Conservation (phyloP, 2,113 vertebrate species). For the Albula goreensis region DNA sequence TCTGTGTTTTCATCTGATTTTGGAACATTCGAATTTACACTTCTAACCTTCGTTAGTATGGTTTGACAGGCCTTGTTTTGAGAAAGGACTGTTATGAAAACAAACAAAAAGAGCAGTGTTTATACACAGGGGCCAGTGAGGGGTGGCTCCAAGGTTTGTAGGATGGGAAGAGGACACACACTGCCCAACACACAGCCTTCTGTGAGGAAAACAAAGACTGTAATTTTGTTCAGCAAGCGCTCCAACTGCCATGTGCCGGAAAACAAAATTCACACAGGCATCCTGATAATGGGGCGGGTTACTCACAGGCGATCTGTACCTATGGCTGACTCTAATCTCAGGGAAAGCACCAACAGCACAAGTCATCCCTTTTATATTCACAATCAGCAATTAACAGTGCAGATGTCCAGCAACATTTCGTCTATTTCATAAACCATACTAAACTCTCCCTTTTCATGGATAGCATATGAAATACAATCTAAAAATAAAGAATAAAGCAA, state of each 20-base stretch:
- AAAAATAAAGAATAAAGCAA: neutral
- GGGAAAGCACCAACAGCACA: neutral
- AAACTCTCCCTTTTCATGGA: too few relatives aligned
- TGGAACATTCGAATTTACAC: neutral
- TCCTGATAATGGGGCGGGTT: neutral
- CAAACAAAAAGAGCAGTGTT: neutral
- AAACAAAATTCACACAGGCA: neutral
- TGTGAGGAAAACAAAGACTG: neutral
- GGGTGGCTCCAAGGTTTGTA: neutral
- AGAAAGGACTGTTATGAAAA: neutral
- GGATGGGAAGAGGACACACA: neutral
- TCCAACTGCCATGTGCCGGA: neutral
- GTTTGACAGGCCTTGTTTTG: neutral
- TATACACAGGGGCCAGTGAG: neutral
- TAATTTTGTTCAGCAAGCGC: constrained; percentile 3
- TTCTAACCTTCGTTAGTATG: neutral
- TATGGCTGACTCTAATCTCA: neutral
- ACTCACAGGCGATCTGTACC: neutral
- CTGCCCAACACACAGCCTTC: neutral
- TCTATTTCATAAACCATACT: too few relatives aligned
- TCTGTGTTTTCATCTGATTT: neutral
- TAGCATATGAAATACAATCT: too few relatives aligned
- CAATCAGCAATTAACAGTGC: too few relatives aligned
- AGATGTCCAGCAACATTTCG: too few relatives aligned
- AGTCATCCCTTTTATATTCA: too few relatives aligned